Evolutionary conservation across 2,888 invertebrate genomes (phyloP), one percentile per base, ranked within the genome.

Genomic region (Conops quadrifasciatus): DNA sequence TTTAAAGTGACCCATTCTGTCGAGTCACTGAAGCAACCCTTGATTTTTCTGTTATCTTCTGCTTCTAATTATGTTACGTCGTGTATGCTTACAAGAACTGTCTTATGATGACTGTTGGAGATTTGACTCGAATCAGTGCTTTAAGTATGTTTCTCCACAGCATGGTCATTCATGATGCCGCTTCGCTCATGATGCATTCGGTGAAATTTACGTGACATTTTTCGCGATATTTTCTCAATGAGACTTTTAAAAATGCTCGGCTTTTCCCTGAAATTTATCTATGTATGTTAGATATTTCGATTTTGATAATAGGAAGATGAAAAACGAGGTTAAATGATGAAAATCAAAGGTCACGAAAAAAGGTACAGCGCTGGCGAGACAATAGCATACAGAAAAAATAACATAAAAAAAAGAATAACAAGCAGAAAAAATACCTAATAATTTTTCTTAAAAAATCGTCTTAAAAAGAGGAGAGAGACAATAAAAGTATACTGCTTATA

Each of bases 131-230:
- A 71, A 72, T 73, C 78, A 79, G 78, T 80, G 81, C 80, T 81
- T 82, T 82, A 82, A 83, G 81, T 82, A 82, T 80, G 77, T 77
- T 82, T 75, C 47, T 53, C n/a, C 70, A 19, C 47, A 64, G 59
- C 51, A 67, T 67, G 49, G 60, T 24, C 70, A 67, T 11, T 71
- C 60, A 21, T 66, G 24, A 24, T 47, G 47, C 67, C 26, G 58
- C 59, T 72, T n/a, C 51, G 30, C 66, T 73, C 65, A 21, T 21
- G 2, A 21, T 53, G 53, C 53, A 13, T 36, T 68, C 69, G 63
- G 72, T 45, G 72, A 66, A 74, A 36, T 11, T 67, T 82, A 82
- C 82, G 82, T 82, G 82, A 82, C 82, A 81, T 82, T 82, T 82
- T 49, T 45, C 28, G n/a, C 15, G 60, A 16, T 63, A 30, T 70